phyloP scores from a whole-genome alignment of 2,113 vertebrate species.

The Pampusana beccarii region DNA sequence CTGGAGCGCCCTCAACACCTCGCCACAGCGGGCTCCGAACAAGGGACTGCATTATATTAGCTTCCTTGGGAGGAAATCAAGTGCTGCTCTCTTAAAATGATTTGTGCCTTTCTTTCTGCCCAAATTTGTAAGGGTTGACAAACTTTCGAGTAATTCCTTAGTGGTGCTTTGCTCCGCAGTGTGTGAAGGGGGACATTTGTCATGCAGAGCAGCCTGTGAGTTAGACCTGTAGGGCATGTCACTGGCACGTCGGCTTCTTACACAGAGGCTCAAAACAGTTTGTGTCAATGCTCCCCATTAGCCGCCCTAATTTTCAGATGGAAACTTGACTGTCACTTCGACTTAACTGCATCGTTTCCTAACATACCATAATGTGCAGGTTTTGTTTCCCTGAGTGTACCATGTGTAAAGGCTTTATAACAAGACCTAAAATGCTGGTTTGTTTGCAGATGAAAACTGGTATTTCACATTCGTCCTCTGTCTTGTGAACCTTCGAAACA shows the following conservation, averaged over 20 bases:
- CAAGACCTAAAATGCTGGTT: neutral
- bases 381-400: constrained; percentile 27
- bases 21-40: neutral
- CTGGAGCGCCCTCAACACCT: constrained; percentile 2
- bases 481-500: neutral
- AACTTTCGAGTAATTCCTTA: constrained; percentile 25
- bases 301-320: constrained; percentile 38
- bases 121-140: constrained; percentile 6
- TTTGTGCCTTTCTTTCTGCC: neutral
- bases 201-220: neutral
- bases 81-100: neutral
- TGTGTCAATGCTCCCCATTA: constrained; percentile 52
- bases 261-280: constrained; percentile 22
- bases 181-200: constrained; percentile 47
- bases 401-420: neutral
- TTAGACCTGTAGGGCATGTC: constrained; percentile 51
- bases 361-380: neutral
- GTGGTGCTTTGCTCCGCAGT: neutral
- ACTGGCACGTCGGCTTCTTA: constrained; percentile 49
- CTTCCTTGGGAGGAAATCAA: constrained; percentile 20
- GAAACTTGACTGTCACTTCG: constrained; percentile 54
- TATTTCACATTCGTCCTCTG: neutral
- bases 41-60: neutral
- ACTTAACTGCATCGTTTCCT: constrained; percentile 38
- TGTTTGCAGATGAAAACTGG: neutral